phyloP scores from a whole-genome alignment of 2,113 vertebrate species.

The Epinephelus cyanopodus region DNA sequence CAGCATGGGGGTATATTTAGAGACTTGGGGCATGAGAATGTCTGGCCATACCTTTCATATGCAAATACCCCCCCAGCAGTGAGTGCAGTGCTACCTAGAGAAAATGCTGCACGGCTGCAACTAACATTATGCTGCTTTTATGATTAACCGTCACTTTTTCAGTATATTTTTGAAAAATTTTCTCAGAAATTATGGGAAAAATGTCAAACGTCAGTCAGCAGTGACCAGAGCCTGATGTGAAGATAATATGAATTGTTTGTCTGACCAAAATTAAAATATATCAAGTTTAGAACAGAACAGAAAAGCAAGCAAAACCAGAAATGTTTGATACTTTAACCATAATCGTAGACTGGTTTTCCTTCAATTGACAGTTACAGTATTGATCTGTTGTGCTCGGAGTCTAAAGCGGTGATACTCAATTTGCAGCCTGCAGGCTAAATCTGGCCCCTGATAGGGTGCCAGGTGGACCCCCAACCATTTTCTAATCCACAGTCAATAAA shows the following conservation, averaged over 20 bases:
- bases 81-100: slow-evolving; percentile 56
- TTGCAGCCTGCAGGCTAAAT: no score
- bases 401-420: no score
- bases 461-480: no score
- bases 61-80: slow-evolving; percentile 78
- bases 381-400: no score
- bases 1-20: slow-evolving; percentile 87
- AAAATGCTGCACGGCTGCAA: neutral
- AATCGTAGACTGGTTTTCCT: no score
- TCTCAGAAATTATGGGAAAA: neutral
- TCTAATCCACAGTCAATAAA: no score
- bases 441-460: no score
- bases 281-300: neutral
- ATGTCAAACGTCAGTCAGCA: neutral
- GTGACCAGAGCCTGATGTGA: neutral
- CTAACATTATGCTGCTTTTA: neutral
- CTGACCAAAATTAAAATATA: neutral
- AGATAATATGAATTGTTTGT: neutral
- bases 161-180: neutral
- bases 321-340: neutral
- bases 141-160: neutral
- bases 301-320: neutral
- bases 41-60: slow-evolving; percentile 79
- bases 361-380: neutral
- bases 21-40: slow-evolving; percentile 69